Conservation (phyloP, 2,113 vertebrate species). For the Colistium nudipinnis region DNA sequence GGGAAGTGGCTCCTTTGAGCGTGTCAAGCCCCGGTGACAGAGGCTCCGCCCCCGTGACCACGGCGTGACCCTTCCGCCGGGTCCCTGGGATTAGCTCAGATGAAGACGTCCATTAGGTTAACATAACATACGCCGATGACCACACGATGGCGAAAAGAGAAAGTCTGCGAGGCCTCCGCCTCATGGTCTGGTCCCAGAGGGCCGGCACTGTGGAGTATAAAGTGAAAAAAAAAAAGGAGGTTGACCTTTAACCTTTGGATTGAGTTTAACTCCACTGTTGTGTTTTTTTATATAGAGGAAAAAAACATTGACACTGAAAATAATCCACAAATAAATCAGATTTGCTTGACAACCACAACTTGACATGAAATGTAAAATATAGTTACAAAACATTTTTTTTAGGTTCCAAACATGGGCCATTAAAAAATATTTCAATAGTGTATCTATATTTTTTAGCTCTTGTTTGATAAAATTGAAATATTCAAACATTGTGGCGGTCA, state of each 20-base stretch:
- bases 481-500: background rate
- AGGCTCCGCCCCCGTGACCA: slow-evolving; percentile 68
- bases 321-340: background rate
- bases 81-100: slow-evolving; percentile 54
- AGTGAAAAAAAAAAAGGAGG: background rate
- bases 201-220: background rate
- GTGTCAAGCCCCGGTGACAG: slow-evolving; percentile 68
- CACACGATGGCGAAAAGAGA: background rate
- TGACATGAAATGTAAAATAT: too few species aligned
- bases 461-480: too few species aligned
- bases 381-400: too few species aligned
- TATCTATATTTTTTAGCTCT: too few species aligned
- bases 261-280: too few species aligned
- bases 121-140: slow-evolving; percentile 35
- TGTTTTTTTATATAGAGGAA: too few species aligned
- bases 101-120: slow-evolving; percentile 65
- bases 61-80: slow-evolving; percentile 67
- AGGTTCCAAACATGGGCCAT: too few species aligned
- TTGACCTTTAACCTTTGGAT: background rate
- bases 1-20: slow-evolving; percentile 79
- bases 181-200: slow-evolving; percentile 18
- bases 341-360: too few species aligned
- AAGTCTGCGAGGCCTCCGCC: too few species aligned
- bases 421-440: background rate
- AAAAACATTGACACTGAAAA: background rate